These are phyloP conservation scores for Sebastes minor DNA, from an alignment of 2,797 vertebrate species.

Conservation along the genomic window DNA sequence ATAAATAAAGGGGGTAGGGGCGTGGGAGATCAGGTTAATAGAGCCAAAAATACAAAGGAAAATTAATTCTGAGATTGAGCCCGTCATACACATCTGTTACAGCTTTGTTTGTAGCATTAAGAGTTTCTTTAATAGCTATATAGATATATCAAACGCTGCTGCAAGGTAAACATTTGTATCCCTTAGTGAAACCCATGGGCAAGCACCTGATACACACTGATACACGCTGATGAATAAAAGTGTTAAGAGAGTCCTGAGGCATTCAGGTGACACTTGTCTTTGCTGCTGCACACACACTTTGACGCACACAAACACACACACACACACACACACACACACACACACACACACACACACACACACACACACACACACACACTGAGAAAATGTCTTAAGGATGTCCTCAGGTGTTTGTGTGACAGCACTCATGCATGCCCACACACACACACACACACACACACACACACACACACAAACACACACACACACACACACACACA, in stretches of 20 bases:
- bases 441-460: not conserved
- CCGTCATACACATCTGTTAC: not conserved
- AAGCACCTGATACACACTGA: slow-evolving; percentile 45
- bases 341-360: not conserved
- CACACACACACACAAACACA: not conserved
- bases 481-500: not conserved
- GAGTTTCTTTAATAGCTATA: not conserved
- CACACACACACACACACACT: not conserved
- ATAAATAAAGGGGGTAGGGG: too few relatives aligned
- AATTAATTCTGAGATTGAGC: not conserved
- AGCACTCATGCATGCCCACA: not conserved
- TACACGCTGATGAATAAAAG: slow-evolving; percentile 16
- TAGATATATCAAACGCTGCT: slow-evolving; percentile 4
- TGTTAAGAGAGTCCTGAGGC: slow-evolving; percentile 25
- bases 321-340: not conserved
- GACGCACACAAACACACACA: too few relatives aligned
- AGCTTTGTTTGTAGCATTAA: not conserved
- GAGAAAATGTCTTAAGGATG: slow-evolving; percentile 21
- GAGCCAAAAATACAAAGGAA: not conserved
- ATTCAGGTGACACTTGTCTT: slow-evolving; percentile 40
- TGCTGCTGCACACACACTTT: not conserved
- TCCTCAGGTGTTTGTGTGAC: slow-evolving; percentile 30
- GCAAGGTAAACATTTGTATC: slow-evolving; percentile 15
- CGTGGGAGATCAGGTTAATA: not conserved
- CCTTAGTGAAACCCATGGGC: slow-evolving; percentile 20